phyloP scores from a whole-genome alignment of 2,797 vertebrate genomes.

The Psittacula derbiana region DNA sequence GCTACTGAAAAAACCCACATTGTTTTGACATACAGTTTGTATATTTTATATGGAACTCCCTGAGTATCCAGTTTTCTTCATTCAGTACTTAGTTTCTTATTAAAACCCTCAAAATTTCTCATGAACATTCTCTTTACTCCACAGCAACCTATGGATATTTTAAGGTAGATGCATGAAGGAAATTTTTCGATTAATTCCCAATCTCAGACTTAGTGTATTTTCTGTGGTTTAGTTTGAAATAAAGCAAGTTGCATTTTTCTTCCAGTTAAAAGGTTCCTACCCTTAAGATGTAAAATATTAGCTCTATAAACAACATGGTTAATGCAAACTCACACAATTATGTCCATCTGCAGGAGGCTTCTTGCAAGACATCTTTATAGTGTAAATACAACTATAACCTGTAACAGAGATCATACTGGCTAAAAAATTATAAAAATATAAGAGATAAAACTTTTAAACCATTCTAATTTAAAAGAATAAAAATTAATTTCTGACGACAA shows the following conservation, averaged over 20 bases:
- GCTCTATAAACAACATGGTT: neutral
- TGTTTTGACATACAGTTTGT: neutral
- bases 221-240: neutral
- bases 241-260: neutral
- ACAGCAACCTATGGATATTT: neutral
- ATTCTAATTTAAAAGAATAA: neutral
- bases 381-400: neutral
- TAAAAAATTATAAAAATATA: neutral
- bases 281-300: neutral
- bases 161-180: neutral
- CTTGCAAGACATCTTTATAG: neutral
- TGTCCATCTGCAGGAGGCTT: neutral
- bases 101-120: accelerated
- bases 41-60: neutral
- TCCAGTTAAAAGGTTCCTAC: neutral
- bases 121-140: neutral
- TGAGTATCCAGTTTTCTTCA: neutral
- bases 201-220: neutral
- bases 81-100: neutral
- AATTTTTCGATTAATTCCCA: neutral
- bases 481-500: neutral
- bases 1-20: neutral
- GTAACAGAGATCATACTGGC: neutral
- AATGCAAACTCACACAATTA: accelerated
- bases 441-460: neutral